Evolutionary conservation across 1,140 invertebrate species (phyloP).

Genomic region (Bicyclus anynana): DNA sequence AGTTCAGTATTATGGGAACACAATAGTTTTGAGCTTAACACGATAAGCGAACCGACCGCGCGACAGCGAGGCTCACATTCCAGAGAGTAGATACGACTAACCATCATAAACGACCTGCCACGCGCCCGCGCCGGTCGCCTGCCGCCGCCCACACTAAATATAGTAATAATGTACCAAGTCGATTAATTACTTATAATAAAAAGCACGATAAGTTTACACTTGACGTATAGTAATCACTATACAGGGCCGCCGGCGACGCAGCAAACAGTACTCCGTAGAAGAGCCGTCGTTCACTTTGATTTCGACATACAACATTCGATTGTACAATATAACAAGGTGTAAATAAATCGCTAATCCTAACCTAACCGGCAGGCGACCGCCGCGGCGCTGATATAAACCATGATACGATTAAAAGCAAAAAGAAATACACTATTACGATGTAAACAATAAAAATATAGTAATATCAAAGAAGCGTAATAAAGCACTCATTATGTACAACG

Average conservation of each 20-base stretch:
- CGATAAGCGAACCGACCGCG: background rate
- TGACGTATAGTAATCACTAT: too few relatives aligned
- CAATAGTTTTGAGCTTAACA: too few relatives aligned
- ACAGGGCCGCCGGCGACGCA: too few relatives aligned
- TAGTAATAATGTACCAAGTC: too few relatives aligned
- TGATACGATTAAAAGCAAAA: slow-evolving; percentile 44
- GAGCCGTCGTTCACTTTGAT: too few relatives aligned
- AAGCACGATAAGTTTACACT: background rate
- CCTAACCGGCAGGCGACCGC: background rate
- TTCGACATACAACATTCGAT: too few relatives aligned
- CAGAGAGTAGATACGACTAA: slow-evolving; percentile 24
- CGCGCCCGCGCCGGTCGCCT: background rate
- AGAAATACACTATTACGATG: slow-evolving; percentile 46
- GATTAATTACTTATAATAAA: background rate
- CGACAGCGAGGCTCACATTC: slow-evolving; percentile 6
- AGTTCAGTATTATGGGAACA: too few relatives aligned
- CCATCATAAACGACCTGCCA: slow-evolving; percentile 2
- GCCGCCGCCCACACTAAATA: background rate
- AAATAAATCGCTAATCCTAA: background rate
- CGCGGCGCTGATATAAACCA: slow-evolving; percentile 10
- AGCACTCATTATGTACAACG: slow-evolving; percentile 69
- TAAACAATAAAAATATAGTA: slow-evolving; percentile 58
- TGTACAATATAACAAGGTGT: background rate
- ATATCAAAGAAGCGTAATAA: slow-evolving; percentile 72
- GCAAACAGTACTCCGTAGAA: too few relatives aligned